Percentiles rank a stretch among this genome's conserved stretches.
These are phyloP conservation scores for Pteria penguin DNA, from an alignment of 2,888 invertebrate genomes.

Conservation along the genomic window DNA sequence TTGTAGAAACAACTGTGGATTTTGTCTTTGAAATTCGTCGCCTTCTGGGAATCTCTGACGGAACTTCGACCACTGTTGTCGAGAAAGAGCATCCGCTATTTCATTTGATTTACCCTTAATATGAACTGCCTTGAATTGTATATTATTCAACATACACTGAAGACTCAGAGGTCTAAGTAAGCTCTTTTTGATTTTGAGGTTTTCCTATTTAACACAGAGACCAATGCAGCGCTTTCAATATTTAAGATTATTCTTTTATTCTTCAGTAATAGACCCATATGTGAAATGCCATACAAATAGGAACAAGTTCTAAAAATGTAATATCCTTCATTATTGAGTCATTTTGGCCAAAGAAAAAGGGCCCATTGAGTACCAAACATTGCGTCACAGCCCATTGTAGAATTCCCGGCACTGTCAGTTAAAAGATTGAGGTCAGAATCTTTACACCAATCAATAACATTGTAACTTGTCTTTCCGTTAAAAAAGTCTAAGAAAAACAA, in stretches of 20 bases:
- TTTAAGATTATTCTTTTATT: conserved; percentile 17
- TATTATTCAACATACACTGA: too few species aligned
- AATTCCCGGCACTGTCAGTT: conserved; percentile 13
- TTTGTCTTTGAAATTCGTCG: too few species aligned
- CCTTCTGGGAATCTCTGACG: too few species aligned
- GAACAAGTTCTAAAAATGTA: conserved; percentile 23
- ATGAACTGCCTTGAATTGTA: too few species aligned
- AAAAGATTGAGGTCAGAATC: background rate
- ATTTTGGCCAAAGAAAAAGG: conserved; percentile 8
- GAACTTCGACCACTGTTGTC: too few species aligned
- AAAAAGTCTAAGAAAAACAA: background rate
- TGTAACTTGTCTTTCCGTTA: background rate
- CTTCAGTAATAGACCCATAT: conserved; percentile 11
- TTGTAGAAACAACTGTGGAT: too few species aligned
- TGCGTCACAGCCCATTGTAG: conserved; percentile 17
- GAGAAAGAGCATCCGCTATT: too few species aligned
- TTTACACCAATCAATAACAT: background rate
- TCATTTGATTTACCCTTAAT: too few species aligned
- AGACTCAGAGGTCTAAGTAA: too few species aligned
- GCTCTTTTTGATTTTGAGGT: conserved; percentile 8
- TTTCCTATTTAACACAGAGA: conserved; percentile 1
- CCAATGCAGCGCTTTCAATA: conserved; percentile 24
- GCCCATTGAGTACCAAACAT: conserved; percentile 9
- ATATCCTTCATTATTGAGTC: background rate
- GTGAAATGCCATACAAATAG: background rate